Evolutionary conservation across 2,888 invertebrate species (phyloP).

Genomic region (Monopis laevigella): DNA sequence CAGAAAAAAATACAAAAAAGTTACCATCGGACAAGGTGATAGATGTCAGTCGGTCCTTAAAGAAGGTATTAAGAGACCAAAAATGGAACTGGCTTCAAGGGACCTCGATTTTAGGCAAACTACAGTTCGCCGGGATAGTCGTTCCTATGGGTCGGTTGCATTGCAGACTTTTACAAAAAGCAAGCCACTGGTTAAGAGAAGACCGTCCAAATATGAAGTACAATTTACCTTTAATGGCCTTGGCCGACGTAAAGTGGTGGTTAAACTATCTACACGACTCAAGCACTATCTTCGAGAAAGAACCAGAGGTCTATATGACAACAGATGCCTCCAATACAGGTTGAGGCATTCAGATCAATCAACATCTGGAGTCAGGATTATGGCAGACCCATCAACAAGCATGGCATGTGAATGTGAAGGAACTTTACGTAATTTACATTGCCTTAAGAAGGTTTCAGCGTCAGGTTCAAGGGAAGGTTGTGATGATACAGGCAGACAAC

Average conservation of each 20-base stretch:
- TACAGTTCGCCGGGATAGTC: constrained; percentile 7
- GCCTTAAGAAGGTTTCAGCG: constrained; percentile 3
- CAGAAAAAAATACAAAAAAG: too few relatives aligned
- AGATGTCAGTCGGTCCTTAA: too few relatives aligned
- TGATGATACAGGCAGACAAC: constrained; percentile 1
- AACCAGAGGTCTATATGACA: constrained; percentile 15
- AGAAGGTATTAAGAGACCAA: too few relatives aligned
- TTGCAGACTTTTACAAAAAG: background rate
- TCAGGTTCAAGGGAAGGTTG: too few relatives aligned
- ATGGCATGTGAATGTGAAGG: too few relatives aligned
- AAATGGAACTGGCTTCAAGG: too few relatives aligned
- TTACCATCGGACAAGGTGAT: too few relatives aligned
- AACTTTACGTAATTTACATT: constrained; percentile 16
- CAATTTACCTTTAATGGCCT: background rate
- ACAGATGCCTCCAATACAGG: too few relatives aligned
- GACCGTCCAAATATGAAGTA: background rate
- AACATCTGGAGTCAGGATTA: too few relatives aligned
- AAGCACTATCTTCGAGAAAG: constrained; percentile 13
- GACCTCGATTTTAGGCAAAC: constrained; percentile 18
- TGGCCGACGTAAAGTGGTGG: constrained; percentile 17
- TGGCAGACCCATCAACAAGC: too few relatives aligned
- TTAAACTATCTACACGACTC: constrained; percentile 4
- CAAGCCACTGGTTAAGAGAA: too few relatives aligned
- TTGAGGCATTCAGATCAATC: too few relatives aligned
- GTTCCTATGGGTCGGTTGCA: background rate